Percentiles rank a stretch among this genome's conserved stretches.
Evolutionary conservation across 2,797 vertebrate species (phyloP).

Genomic region (Muscicapa comitata): DNA sequence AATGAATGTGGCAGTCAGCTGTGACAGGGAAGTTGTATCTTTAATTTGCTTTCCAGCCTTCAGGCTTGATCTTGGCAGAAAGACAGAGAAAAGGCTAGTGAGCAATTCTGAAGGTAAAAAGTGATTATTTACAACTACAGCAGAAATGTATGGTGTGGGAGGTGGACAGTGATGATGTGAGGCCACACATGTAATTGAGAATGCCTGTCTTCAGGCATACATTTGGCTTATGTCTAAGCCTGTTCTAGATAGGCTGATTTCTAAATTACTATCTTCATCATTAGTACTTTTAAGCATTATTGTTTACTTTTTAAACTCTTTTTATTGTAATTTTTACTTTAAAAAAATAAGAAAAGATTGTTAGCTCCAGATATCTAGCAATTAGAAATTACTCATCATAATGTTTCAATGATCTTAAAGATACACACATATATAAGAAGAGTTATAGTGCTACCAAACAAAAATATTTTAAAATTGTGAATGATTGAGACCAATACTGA

Average conservation of each 20-base stretch:
- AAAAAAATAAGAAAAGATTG: not conserved
- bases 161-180: not conserved
- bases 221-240: not conserved
- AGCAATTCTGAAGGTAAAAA: not conserved
- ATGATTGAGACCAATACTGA: not conserved
- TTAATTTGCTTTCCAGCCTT: not conserved
- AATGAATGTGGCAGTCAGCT: not conserved
- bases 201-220: not conserved
- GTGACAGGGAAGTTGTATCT: not conserved
- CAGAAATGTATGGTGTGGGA: not conserved
- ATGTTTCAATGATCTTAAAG: not conserved
- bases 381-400: not conserved
- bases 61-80: not conserved
- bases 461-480: not conserved
- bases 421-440: not conserved
- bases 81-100: not conserved
- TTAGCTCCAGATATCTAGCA: not conserved
- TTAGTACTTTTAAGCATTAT: not conserved
- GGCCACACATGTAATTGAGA: not conserved
- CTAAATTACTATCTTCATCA: not conserved
- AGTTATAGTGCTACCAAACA: not conserved
- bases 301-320: not conserved
- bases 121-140: not conserved
- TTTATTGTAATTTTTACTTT: not conserved
- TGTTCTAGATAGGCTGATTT: not conserved